phyloP scores from a whole-genome alignment of 2,113 vertebrate species.

The Syngnathus scovelli region DNA sequence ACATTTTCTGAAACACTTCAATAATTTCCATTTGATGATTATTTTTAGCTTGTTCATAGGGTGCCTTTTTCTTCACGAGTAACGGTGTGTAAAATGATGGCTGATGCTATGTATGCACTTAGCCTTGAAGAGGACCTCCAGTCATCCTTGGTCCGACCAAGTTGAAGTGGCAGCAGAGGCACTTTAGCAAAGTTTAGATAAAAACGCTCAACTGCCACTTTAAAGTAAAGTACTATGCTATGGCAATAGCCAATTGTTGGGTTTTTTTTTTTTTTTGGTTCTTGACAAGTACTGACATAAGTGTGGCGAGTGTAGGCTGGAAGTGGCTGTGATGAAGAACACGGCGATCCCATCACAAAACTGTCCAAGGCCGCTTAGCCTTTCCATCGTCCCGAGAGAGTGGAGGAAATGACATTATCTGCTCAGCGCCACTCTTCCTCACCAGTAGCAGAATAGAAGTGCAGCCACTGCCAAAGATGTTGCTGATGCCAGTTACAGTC shows the following conservation, averaged over 20 bases:
- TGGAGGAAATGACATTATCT: constrained; percentile 47
- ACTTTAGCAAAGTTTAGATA: neutral
- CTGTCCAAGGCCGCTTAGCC: constrained; percentile 32
- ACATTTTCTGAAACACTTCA: too few relatives aligned
- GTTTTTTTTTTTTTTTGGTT: neutral
- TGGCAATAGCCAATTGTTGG: constrained; percentile 16
- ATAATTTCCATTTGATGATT: neutral
- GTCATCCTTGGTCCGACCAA: neutral
- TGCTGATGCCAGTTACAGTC: constrained; percentile 21
- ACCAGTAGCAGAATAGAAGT: constrained; percentile 32
- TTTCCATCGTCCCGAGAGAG: constrained; percentile 33
- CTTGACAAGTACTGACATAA: constrained; percentile 11
- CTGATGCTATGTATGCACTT: neutral
- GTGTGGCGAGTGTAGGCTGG: neutral
- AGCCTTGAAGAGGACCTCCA: too few relatives aligned
- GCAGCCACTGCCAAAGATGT: constrained; percentile 12
- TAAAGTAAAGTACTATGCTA: neutral
- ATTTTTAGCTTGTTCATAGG: neutral
- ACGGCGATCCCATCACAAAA: constrained; percentile 39
- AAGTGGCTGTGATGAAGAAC: constrained; percentile 30
- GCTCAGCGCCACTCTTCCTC: constrained; percentile 27
- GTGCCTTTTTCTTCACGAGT: neutral
- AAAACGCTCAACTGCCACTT: neutral
- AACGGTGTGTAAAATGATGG: neutral
- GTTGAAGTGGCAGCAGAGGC: neutral